A percentile compares a stretch with the other conserved stretches of the same genome.
Conservation (phyloP, 2,113 vertebrate genomes). For the Ictalurus punctatus region DNA sequence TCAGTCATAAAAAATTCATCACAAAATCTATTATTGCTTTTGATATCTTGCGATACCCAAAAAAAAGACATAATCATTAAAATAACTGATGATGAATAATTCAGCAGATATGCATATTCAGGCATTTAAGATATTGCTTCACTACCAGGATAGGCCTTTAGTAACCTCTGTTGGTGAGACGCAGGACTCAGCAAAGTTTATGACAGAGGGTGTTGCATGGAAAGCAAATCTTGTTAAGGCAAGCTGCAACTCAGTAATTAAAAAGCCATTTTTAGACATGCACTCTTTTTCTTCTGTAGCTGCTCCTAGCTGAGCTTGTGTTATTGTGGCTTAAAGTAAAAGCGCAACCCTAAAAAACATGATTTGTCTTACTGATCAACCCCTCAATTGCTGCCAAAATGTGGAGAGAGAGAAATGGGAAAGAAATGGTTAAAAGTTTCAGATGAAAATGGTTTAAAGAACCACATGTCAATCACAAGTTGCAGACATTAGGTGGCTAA, state of each 20-base stretch:
- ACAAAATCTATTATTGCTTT: not conserved
- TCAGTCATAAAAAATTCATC: slow-evolving; percentile 37
- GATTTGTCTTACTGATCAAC: slow-evolving; percentile 80
- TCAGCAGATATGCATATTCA: not conserved
- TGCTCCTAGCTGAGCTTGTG: not conserved
- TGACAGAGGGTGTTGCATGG: slow-evolving; percentile 56
- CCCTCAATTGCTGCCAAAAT: slow-evolving; percentile 79
- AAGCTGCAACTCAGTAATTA: slow-evolving; percentile 38
- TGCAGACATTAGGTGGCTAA: slow-evolving; percentile 12
- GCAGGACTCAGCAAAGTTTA: slow-evolving; percentile 34
- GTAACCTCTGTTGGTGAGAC: slow-evolving; percentile 5
- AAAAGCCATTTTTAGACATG: slow-evolving; percentile 43
- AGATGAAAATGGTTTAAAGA: slow-evolving; percentile 69
- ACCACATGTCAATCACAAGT: slow-evolving; percentile 53
- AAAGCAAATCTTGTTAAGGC: slow-evolving; percentile 31
- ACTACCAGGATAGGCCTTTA: not conserved
- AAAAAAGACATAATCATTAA: not conserved
- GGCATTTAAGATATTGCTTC: not conserved
- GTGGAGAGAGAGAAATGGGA: slow-evolving; percentile 64
- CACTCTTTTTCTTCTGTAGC: slow-evolving; percentile 32
- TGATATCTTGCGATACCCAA: not conserved
- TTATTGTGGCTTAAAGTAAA: slow-evolving; percentile 30
- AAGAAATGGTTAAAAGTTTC: slow-evolving; percentile 70
- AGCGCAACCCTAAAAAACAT: slow-evolving; percentile 43
- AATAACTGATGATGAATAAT: not conserved